Evolutionary conservation across 2,797 vertebrate species (phyloP), one percentile per base, ranked within the genome.

Genomic region (Neomorphus geoffroyi): DNA sequence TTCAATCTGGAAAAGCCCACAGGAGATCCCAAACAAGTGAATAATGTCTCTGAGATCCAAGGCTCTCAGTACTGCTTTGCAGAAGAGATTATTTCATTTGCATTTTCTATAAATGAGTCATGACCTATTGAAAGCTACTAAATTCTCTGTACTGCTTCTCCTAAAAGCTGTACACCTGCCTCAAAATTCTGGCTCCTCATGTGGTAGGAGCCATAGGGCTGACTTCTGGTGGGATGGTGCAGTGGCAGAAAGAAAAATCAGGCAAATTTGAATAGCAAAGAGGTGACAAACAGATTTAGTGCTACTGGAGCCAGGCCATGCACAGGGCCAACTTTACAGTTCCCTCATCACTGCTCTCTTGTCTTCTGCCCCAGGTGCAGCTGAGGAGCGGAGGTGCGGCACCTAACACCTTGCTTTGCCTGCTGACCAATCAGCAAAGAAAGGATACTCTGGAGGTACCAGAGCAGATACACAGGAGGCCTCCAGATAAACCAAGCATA

Each of bases 61-160:
- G 17, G 30, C 58, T 86, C 70, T 86, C 53, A 30, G 61, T 41
- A 7, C 37, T 11, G 1, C 75, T 86, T 86, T 72, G 66, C 69
- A 60, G 62, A 65, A 91, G 69, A 24, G 28, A 69, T 80, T 88
- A 51, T 70, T 92, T 80, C 7, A 37, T 92, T 92, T 85, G 12
- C 23, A 24, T 93, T 85, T 91, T 77, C 79, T 62, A 7, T 51
- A 82, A 51, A 60, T 80, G 14, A 81, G 43, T 87, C 43, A 62
- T 6, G 7, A 43, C 30, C 37, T 84, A 8, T 9, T 75, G 39
- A 65, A 9, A 70, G 60, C 13, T 48, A 54, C 58, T 75, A 39
- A 89, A 77, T 19, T 77, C 39, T 82, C n/a, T 0, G 1, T 33
- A 22, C 70, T 26, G 33, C 33, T 89, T 62, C 28, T 62, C 11